Percentiles rank a stretch among this genome's conserved stretches.
These are phyloP conservation scores for Rhopilema esculentum DNA, from an alignment of 30 jellyfish, hydroid and myxozoan species.

Conservation along the genomic window DNA sequence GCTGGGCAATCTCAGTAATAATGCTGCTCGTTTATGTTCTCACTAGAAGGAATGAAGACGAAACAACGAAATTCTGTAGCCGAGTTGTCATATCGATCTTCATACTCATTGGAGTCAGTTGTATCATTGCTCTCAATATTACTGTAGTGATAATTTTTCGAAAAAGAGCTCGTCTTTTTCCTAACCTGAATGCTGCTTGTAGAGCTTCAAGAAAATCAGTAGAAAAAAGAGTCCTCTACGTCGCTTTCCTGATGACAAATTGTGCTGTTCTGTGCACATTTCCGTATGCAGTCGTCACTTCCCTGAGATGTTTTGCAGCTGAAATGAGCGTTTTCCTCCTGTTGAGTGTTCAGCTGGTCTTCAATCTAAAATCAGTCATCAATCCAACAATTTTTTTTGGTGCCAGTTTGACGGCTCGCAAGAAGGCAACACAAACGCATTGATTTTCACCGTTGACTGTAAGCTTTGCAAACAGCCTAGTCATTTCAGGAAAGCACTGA, in stretches of 20 bases:
- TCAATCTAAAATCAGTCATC: slow-evolving; percentile 16
- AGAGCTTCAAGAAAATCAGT: neutral
- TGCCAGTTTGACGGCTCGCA: slow-evolving; percentile 4
- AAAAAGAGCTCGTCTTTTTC: neutral
- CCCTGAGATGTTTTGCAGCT: neutral
- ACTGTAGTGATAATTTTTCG: slow-evolving; percentile 6
- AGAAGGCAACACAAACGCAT: neutral
- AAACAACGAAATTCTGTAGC: neutral
- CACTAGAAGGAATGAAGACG: neutral
- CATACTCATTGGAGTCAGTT: neutral
- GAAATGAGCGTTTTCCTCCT: neutral
- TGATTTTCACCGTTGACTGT: no score
- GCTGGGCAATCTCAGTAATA: slow-evolving; percentile 15
- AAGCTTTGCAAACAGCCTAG: no score
- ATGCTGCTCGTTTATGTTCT: slow-evolving; percentile 30
- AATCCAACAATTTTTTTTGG: slow-evolving; percentile 28
- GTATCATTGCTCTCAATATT: slow-evolving; percentile 1
- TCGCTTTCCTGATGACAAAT: slow-evolving; percentile 37
- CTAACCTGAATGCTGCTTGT: neutral
- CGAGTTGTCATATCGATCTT: slow-evolving; percentile 10
- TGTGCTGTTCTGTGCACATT: slow-evolving; percentile 32
- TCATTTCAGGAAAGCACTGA: no score
- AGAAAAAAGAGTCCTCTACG: slow-evolving; percentile 26
- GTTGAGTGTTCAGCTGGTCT: neutral
- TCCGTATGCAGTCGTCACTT: slow-evolving; percentile 39